phyloP scores from a whole-genome alignment of 2,113 vertebrate genomes.

The Lasiurus cinereus region DNA sequence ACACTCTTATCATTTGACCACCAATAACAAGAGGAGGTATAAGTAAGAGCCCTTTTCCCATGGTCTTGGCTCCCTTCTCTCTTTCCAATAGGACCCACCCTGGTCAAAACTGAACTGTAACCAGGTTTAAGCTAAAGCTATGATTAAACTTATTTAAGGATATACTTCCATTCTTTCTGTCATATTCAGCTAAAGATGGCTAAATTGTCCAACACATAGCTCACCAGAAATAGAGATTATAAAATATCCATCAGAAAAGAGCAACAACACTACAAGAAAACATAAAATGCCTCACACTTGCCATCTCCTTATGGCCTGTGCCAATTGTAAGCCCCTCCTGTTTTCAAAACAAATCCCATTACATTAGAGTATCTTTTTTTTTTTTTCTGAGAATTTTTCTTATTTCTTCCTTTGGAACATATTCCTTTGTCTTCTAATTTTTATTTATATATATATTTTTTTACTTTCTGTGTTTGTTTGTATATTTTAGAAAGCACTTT shows the following conservation, averaged over 20 bases:
- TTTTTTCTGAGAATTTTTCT: neutral
- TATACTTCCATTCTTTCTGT: neutral
- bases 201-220: neutral
- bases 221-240: neutral
- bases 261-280: neutral
- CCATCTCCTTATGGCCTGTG: neutral
- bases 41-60: neutral
- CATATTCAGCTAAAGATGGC: neutral
- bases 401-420: neutral
- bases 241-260: conserved; percentile 16
- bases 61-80: neutral
- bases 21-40: neutral
- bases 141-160: neutral
- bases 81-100: neutral
- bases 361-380: neutral
- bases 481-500: neutral
- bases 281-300: conserved; percentile 26
- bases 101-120: neutral
- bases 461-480: neutral
- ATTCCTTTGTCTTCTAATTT: neutral
- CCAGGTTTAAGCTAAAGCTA: neutral
- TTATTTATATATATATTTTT: neutral
- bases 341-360: conserved; percentile 13
- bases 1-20: neutral
- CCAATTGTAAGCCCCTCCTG: neutral